Base-by-base conservation (phyloP, 2,888 invertebrate species). In the Eudemis profundana region DNA sequence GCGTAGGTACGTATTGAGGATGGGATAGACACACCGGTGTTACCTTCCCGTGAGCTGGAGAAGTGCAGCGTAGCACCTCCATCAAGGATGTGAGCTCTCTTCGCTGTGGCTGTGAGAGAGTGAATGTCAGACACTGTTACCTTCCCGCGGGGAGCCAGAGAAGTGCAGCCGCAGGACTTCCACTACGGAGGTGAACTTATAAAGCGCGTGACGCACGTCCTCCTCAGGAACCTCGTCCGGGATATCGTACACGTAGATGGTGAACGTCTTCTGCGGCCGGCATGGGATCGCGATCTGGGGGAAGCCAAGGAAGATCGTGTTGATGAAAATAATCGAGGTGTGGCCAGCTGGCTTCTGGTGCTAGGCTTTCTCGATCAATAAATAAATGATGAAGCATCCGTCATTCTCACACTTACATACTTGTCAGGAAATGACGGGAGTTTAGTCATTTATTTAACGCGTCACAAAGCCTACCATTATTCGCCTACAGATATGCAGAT, bases 201-300 rank as follows among this genome's bases (percentile, higher is more conserved):
- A 96, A 70, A 96, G 93, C n/a, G 96, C 94, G 78, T 96, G 95
- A 44, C 97, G 93, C 21, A 97, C 95, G 83, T 97, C 97, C 74
- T 97, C 97, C 78, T 97, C 96, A 0, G 97, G 97, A 21, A 97
- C 91, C 78, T 97, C 97, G 74, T 96, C 95, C 0, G 97, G 97
- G 54, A 97, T 95, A 81, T 97, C 97, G 78, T 96, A 94, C 50
- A 96, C 96, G 84, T 96, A 95, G 70, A 97, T 93, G 4, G 96
- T 96, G 83, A 96, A 97, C n/a, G 96, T 97, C 90, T 96, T 96
- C 80, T 96, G 96, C 0, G 97, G 97, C 74, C 97, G 93, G 83
- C 97, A 97, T 3, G 97, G 97, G 76, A 97, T 96, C 40, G 96
- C 95, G 70, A 96, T 94, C 95, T 95, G 83, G 47, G 77, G 70